phyloP scores from a whole-genome alignment of 2,797 vertebrate species.

The Malacoctenus gilli region DNA sequence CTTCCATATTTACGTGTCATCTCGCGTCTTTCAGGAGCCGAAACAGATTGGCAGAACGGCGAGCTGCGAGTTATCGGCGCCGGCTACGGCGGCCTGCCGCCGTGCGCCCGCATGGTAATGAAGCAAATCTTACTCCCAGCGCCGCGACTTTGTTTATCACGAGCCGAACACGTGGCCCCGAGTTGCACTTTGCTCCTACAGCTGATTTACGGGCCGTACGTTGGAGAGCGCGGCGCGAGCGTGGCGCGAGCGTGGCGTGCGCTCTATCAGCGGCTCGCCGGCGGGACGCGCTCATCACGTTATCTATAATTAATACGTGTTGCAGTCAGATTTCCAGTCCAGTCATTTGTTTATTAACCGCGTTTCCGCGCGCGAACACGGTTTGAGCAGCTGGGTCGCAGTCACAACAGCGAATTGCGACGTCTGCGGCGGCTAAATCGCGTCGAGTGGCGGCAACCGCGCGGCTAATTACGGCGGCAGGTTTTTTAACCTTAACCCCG shows the following conservation, averaged over 20 bases:
- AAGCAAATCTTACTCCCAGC: slow-evolving; percentile 13
- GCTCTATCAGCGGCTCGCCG: not conserved
- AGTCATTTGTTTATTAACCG: slow-evolving; percentile 1
- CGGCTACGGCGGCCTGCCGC: slow-evolving; percentile 11
- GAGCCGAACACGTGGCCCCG: not conserved
- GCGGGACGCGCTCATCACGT: not conserved
- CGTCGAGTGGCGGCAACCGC: slow-evolving; percentile 12
- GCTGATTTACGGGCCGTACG: not conserved
- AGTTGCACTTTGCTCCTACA: not conserved
- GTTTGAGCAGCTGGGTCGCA: too few species aligned
- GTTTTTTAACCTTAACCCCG: slow-evolving; percentile 1
- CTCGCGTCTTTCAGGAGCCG: slow-evolving; percentile 8
- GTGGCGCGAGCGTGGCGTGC: not conserved
- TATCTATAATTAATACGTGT: not conserved
- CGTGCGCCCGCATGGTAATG: slow-evolving; percentile 22
- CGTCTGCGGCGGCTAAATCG: slow-evolving; percentile 4
- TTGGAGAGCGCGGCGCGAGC: not conserved
- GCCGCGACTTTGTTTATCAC: not conserved
- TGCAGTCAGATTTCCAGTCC: not conserved
- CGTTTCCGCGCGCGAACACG: not conserved
- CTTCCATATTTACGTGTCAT: slow-evolving; percentile 9
- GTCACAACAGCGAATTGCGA: slow-evolving; percentile 13
- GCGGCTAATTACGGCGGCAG: slow-evolving; percentile 9
- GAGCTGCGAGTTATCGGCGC: slow-evolving; percentile 19
- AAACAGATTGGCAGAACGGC: slow-evolving; percentile 15